phyloP scores from a whole-genome alignment of 2,113 vertebrate species.

The Trematomus loennbergii region DNA sequence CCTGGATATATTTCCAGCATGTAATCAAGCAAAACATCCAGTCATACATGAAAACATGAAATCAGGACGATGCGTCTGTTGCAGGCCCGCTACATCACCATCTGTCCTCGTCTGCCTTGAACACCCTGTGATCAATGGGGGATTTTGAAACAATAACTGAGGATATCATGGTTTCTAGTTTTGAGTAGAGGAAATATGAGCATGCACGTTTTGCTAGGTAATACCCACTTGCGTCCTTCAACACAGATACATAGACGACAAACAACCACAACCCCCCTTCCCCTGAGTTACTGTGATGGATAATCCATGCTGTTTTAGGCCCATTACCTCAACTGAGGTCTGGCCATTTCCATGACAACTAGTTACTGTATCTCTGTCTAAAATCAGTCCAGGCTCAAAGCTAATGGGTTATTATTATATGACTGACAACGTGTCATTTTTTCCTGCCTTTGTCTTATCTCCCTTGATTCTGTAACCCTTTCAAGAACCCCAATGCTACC shows the following conservation, averaged over 20 bases:
- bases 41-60: slow-evolving; percentile 62
- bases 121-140: neutral
- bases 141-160: slow-evolving; percentile 15
- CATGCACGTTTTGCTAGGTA: neutral
- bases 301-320: slow-evolving; percentile 55
- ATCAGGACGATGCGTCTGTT: slow-evolving; percentile 35
- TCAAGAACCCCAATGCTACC: neutral
- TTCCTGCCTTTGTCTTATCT: slow-evolving; percentile 53
- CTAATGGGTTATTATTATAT: slow-evolving; percentile 71
- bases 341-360: slow-evolving; percentile 75
- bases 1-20: slow-evolving; percentile 43
- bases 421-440: slow-evolving; percentile 60
- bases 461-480: slow-evolving; percentile 14
- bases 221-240: neutral
- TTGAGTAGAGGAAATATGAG: slow-evolving; percentile 17
- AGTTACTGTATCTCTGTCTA: slow-evolving; percentile 66
- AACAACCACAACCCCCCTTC: slow-evolving; percentile 20
- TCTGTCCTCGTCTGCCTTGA: slow-evolving; percentile 18
- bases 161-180: slow-evolving; percentile 5
- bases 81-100: slow-evolving; percentile 33
- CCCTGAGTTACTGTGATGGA: slow-evolving; percentile 45
- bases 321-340: slow-evolving; percentile 55
- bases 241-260: slow-evolving; percentile 27
- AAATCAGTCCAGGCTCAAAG: slow-evolving; percentile 56
- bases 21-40: slow-evolving; percentile 41